Percentiles rank a stretch among this genome's conserved stretches.
phyloP scores from a whole-genome alignment of 1,140 invertebrate genomes.

The Colletes latitarsis region DNA sequence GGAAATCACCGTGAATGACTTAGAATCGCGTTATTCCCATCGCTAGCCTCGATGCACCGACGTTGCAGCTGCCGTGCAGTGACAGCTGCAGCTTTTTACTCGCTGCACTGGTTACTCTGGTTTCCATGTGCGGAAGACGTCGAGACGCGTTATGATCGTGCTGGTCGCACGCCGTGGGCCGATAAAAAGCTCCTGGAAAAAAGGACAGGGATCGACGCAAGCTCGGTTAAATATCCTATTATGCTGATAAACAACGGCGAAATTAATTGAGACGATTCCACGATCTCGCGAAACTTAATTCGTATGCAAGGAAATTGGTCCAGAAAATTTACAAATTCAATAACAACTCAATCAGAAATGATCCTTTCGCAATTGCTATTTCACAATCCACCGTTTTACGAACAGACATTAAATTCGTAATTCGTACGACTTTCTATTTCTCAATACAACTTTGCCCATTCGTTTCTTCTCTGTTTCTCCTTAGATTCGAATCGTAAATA shows the following conservation, averaged over 20 bases:
- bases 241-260: background rate
- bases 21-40: conserved; percentile 36
- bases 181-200: conserved; percentile 25
- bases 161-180: conserved; percentile 26
- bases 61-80: conserved; percentile 37
- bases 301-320: too few relatives aligned
- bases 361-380: too few relatives aligned
- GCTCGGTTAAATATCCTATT: conserved; percentile 20
- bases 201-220: conserved; percentile 4
- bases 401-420: too few relatives aligned
- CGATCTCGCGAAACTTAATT: background rate
- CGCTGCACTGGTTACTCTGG: conserved; percentile 55
- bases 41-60: conserved; percentile 27
- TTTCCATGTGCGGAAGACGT: conserved; percentile 52
- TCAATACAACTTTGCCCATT: too few relatives aligned
- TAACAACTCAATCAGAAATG: too few relatives aligned
- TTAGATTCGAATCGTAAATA: too few relatives aligned
- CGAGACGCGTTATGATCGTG: conserved; percentile 17
- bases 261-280: background rate
- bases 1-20: conserved; percentile 20
- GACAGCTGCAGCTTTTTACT: conserved; percentile 52
- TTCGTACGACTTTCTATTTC: too few relatives aligned
- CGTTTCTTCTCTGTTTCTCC: too few relatives aligned
- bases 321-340: too few relatives aligned
- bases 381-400: too few relatives aligned